Evolutionary conservation across 2,797 vertebrate genomes (phyloP).

Genomic region (Nannoperca australis): DNA sequence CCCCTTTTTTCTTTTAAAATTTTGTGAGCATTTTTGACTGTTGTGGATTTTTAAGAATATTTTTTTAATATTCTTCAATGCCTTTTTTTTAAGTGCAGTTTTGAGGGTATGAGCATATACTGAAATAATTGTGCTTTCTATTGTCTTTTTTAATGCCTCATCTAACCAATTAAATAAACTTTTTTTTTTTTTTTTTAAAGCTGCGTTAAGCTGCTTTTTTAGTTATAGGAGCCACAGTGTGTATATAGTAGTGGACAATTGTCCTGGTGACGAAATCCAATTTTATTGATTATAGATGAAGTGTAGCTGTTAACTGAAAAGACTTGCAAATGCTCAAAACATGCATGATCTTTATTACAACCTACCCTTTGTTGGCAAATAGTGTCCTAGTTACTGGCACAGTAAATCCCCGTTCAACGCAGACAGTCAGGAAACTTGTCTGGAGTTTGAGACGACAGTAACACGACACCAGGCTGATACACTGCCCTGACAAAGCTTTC

Average conservation of each 20-base stretch:
- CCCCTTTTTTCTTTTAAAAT: too few relatives aligned
- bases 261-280: background rate
- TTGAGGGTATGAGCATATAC: background rate
- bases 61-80: background rate
- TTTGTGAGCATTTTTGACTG: slow-evolving; percentile 5
- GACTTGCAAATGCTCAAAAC: slow-evolving; percentile 89
- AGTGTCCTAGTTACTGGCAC: slow-evolving; percentile 45
- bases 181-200: slow-evolving; percentile 17
- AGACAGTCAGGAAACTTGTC: slow-evolving; percentile 2
- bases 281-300: slow-evolving; percentile 23
- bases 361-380: slow-evolving; percentile 82
- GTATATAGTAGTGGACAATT: background rate
- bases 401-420: slow-evolving; percentile 39
- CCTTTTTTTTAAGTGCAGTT: slow-evolving; percentile 9
- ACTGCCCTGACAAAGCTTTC: slow-evolving; percentile 22
- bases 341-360: slow-evolving; percentile 85
- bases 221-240: background rate
- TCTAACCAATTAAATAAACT: background rate
- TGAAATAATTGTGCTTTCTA: slow-evolving; percentile 5
- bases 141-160: background rate
- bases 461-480: slow-evolving; percentile 16
- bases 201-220: background rate
- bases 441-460: slow-evolving; percentile 23
- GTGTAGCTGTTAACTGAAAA: slow-evolving; percentile 87
- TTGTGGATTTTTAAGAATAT: background rate